Conservation (phyloP, 2,797 vertebrate species). For the Lepilemur septentrionalis region DNA sequence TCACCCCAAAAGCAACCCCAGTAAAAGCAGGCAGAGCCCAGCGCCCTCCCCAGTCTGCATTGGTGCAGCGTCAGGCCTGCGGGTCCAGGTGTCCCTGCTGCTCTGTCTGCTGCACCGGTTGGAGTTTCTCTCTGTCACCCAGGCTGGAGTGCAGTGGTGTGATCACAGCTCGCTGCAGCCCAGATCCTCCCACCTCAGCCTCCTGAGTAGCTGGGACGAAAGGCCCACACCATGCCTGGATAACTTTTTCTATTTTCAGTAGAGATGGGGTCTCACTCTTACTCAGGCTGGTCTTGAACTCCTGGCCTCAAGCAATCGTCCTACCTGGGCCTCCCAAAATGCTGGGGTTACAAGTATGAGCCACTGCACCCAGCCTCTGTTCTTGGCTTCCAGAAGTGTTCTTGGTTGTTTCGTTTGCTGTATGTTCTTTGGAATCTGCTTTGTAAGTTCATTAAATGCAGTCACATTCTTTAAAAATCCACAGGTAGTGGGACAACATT, state of each 20-base stretch:
- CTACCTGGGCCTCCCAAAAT: neutral
- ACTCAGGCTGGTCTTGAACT: neutral
- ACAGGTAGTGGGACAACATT: neutral
- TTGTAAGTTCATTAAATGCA: neutral
- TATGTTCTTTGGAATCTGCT: neutral
- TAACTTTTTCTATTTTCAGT: too few species aligned
- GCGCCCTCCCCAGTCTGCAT: accelerated
- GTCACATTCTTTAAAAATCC: neutral
- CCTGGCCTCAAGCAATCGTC: neutral
- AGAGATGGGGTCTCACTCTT: neutral
- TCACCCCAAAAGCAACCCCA: neutral
- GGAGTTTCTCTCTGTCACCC: neutral
- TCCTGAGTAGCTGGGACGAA: neutral
- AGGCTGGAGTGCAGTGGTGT: too few species aligned
- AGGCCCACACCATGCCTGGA: neutral
- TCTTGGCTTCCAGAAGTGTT: neutral
- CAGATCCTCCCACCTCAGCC: neutral
- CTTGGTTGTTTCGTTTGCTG: neutral
- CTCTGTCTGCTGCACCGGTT: neutral
- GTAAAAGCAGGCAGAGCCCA: neutral
- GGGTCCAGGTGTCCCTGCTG: neutral
- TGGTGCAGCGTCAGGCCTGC: neutral
- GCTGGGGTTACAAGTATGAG: neutral
- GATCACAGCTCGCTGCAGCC: neutral
- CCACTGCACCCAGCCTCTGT: neutral